Evolutionary conservation across 1,140 invertebrate genomes (phyloP).

Genomic region (Apis florea): DNA sequence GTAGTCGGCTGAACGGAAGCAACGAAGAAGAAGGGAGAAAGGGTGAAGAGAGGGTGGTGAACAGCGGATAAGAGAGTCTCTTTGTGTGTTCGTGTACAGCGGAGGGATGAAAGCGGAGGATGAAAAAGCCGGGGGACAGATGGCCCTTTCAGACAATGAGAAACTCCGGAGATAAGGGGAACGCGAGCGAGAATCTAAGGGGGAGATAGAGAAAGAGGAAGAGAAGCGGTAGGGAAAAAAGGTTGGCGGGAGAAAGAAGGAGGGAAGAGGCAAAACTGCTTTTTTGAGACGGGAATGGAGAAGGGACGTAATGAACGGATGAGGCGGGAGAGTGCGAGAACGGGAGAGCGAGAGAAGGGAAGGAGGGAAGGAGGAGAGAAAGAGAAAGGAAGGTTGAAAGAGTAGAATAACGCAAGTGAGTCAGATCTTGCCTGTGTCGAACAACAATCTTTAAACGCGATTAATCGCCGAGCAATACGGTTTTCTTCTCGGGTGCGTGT

Average conservation of each 20-base stretch:
- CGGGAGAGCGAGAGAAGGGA: conserved; percentile 14
- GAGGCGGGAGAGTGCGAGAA: conserved; percentile 40
- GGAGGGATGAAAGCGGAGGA: conserved; percentile 74
- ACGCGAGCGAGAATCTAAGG: conserved; percentile 60
- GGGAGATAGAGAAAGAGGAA: conserved; percentile 47
- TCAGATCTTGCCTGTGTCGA: conserved; percentile 57
- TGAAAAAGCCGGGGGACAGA: conserved; percentile 79
- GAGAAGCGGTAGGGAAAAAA: conserved; percentile 51
- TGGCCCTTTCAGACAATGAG: conserved; percentile 80
- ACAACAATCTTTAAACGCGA: conserved; percentile 61
- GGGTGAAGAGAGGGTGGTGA: conserved; percentile 56
- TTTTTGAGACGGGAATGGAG: conserved; percentile 57
- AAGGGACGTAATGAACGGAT: conserved; percentile 54
- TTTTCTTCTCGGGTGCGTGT: background rate
- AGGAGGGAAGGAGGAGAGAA: background rate
- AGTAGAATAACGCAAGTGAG: conserved; percentile 54
- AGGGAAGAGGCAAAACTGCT: conserved; percentile 64
- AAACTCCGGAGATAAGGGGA: conserved; percentile 80
- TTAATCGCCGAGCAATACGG: conserved; percentile 59
- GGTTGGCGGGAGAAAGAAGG: conserved; percentile 43
- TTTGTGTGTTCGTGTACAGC: conserved; percentile 66
- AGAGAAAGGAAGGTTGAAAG: conserved; percentile 47
- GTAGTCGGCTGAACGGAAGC: conserved; percentile 53
- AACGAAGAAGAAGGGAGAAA: conserved; percentile 53
- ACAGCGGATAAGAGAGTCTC: conserved; percentile 67